A percentile compares a stretch with the other conserved stretches of the same genome.
These are phyloP conservation scores for Sternotherus odoratus DNA, from an alignment of 2,797 vertebrate genomes.

Conservation along the genomic window DNA sequence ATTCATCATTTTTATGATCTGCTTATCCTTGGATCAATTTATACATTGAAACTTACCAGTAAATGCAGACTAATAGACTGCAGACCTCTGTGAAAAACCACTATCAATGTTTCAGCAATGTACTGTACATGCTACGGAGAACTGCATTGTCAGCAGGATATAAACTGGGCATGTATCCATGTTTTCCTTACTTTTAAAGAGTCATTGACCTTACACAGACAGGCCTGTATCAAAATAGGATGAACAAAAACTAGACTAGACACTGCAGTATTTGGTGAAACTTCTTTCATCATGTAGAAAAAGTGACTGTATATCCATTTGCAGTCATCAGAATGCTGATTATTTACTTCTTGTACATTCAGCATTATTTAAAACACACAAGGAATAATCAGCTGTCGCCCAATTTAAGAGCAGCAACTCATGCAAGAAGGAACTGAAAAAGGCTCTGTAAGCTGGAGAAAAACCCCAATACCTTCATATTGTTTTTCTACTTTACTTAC, in stretches of 20 bases:
- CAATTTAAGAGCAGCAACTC: constrained; percentile 12
- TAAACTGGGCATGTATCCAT: constrained; percentile 79
- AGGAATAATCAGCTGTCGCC: not conserved
- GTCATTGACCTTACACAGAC: constrained; percentile 78
- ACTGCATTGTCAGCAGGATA: constrained; percentile 83
- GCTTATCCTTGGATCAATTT: constrained; percentile 75
- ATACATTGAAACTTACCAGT: constrained; percentile 73
- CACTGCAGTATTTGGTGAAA: constrained; percentile 51
- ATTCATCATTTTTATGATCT: constrained; percentile 78
- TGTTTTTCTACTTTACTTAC: not conserved
- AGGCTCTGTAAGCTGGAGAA: not conserved
- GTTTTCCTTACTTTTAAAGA: constrained; percentile 82
- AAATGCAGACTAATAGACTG: constrained; percentile 81
- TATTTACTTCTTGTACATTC: constrained; percentile 31
- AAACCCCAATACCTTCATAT: not conserved
- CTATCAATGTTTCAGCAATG: constrained; percentile 68
- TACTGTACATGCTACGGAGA: constrained; percentile 70
- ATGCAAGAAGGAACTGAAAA: not conserved
- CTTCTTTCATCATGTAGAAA: constrained; percentile 68
- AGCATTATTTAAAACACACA: constrained; percentile 8
- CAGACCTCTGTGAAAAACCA: constrained; percentile 79
- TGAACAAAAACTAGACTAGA: constrained; percentile 77
- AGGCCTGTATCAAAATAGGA: constrained; percentile 74
- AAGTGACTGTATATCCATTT: constrained; percentile 13
- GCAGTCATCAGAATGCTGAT: not conserved